Percentiles rank a stretch among this genome's conserved stretches.
Conservation (phyloP, 2,888 invertebrate species). For the Melanostoma scalare region DNA sequence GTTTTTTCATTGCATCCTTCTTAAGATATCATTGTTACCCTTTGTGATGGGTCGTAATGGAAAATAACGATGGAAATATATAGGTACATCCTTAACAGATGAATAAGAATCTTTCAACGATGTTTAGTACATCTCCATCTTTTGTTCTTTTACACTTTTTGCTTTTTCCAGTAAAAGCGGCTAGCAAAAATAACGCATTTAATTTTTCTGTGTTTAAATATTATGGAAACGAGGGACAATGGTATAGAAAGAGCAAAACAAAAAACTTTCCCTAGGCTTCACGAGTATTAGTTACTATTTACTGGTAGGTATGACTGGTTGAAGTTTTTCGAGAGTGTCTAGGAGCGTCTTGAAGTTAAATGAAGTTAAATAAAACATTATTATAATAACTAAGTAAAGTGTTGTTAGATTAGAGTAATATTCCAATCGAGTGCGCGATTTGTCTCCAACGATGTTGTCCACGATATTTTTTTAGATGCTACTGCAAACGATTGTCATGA, state of each 20-base stretch:
- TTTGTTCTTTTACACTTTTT: slow-evolving; percentile 25
- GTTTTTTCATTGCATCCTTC: slow-evolving; percentile 58
- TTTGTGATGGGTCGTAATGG: slow-evolving; percentile 73
- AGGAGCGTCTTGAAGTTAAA: slow-evolving; percentile 59
- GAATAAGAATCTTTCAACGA: slow-evolving; percentile 68
- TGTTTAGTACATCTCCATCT: slow-evolving; percentile 44
- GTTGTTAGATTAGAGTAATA: slow-evolving; percentile 63
- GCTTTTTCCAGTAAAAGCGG: slow-evolving; percentile 55
- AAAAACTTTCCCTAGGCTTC: not conserved
- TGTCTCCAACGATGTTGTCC: too few relatives aligned
- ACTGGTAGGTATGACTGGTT: slow-evolving; percentile 20
- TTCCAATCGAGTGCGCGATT: slow-evolving; percentile 41
- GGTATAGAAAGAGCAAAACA: not conserved
- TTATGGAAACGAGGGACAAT: slow-evolving; percentile 2
- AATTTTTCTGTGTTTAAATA: slow-evolving; percentile 50
- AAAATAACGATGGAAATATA: slow-evolving; percentile 69
- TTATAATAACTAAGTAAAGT: slow-evolving; percentile 56
- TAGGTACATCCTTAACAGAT: slow-evolving; percentile 68
- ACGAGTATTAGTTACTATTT: slow-evolving; percentile 25
- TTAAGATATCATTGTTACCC: slow-evolving; percentile 70
- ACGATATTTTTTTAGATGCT: too few relatives aligned
- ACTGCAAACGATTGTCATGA: too few relatives aligned
- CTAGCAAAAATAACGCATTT: slow-evolving; percentile 62
- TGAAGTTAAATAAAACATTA: slow-evolving; percentile 52
- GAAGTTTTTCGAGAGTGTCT: slow-evolving; percentile 28